Evolutionary conservation across 2,888 invertebrate genomes (phyloP), one percentile per base, ranked within the genome.

Genomic region (Diaphora mendica): DNA sequence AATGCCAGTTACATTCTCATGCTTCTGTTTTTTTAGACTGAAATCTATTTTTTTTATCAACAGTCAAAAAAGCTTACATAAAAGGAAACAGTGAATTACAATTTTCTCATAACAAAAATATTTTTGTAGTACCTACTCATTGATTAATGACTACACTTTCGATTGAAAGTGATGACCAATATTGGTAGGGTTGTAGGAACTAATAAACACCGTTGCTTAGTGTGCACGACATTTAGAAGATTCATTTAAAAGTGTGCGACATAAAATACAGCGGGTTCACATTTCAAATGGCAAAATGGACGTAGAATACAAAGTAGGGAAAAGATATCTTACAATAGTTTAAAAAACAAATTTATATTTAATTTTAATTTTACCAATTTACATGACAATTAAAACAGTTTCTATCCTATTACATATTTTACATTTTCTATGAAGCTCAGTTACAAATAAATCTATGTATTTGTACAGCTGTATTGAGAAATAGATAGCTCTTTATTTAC

Each of bases 401-500:
- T 84, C 77, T 86, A 81, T 73, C 72, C 81, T 84, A 82, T 83
- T 82, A 84, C 86, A 80, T 84, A 84, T 81, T 79, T 77, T 84
- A 88, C 85, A 88, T 66, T 68, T 69, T 65, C 83, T 88, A 87
- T 81, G 79, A 92, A 92, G 91, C 92, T 82, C 85, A 82, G 79
- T 86, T 89, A 88, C 86, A 85, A 87, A 86, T 83, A 85, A 83
- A 71, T 72, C 79, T 81, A 62, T 30, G 62, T 30, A 84, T 87
- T 86, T 91, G 82, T 93, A 93, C 91, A 92, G 81, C 85, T 90
- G 88, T 77, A 77, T 86, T 80, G 85, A 90, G 89, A 92, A 91
- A 93, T 90, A 83, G 84, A 91, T 90, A 88, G 89, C 85, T 84
- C 79, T 79, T 87, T 87, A 88, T 87, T 76, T 87, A 89, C 85